These are phyloP conservation scores for Picathartes gymnocephalus DNA, from an alignment of 2,113 vertebrate genomes.

Conservation along the genomic window DNA sequence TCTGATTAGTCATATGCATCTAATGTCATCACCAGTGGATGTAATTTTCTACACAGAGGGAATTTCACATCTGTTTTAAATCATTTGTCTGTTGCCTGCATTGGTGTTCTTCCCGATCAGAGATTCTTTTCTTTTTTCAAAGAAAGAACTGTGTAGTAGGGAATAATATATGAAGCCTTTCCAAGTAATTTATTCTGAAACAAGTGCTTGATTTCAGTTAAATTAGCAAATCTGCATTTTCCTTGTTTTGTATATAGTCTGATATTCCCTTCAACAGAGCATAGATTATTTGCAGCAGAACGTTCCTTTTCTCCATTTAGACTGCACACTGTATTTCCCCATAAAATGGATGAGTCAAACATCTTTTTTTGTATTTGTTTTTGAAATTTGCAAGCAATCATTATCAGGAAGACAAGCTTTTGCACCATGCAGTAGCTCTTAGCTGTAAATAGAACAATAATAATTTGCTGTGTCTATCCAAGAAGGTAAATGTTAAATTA, in stretches of 20 bases:
- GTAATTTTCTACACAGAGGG: slow-evolving; percentile 23
- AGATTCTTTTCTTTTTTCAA: not conserved
- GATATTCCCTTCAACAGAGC: not conserved
- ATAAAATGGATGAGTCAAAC: not conserved
- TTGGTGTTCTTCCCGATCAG: not conserved
- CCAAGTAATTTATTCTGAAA: not conserved
- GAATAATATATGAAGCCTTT: not conserved
- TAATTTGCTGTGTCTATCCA: not conserved
- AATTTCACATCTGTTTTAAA: slow-evolving; percentile 52
- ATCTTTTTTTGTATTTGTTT: not conserved
- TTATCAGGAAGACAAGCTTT: not conserved
- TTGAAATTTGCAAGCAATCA: not conserved
- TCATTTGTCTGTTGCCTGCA: slow-evolving; percentile 17
- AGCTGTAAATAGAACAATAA: not conserved
- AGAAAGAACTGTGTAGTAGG: not conserved
- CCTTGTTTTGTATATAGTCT: not conserved
- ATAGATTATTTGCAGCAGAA: not conserved
- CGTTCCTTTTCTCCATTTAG: not conserved
- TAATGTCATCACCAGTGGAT: slow-evolving; percentile 64
- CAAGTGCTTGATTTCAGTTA: not conserved
- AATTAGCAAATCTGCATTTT: not conserved
- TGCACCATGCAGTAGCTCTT: not conserved
- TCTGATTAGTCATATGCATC: slow-evolving; percentile 65
- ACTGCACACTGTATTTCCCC: not conserved
- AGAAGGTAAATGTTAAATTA: not conserved